Evolutionary conservation across 2,888 invertebrate genomes (phyloP), one percentile per base, ranked within the genome.

Genomic region (Serripes groenlandicus): DNA sequence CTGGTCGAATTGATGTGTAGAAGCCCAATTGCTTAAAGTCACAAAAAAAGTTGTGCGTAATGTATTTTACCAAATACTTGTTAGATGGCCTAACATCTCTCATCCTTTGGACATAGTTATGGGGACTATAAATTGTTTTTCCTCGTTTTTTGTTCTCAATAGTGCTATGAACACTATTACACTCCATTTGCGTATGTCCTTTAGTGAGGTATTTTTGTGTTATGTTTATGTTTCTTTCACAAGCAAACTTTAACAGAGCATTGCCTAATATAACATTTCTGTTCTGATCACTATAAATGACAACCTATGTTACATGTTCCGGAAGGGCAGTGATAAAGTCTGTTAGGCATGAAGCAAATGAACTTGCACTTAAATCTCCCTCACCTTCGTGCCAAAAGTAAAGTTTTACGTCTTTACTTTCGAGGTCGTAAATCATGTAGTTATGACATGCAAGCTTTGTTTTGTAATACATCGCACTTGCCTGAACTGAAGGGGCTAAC

Each of bases 381-480:
- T 64, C 78, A 23, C 62, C 76, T 54, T 88, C 87, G 60, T 87
- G 75, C 85, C 85, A 87, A 62, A 88, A 84, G 71, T 83, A 87
- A 35, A 85, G 85, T 34, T 26, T 49, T 18, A 80, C 75, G 54
- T 71, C 68, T 18, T 75, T 58, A 1, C 69, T 66, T 23, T 18
- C 26, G 52, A 82, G 30, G 42, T 83, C 83, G 35, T 54, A 86
- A 18, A 86, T 42, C n/a, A 81, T 85, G 62, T 78, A 86, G 52
- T 86, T 81, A 64, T 84, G 81, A 73, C 81, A 84, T 21, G 69
- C 73, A 52, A 86, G 37, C 74, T 86, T 86, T 23, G 73, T 82
- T 70, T 86, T 81, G 64, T 86, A 88, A 52, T 86, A 88, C 64
- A 88, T 28, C 30, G 82, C 64, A 62, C 82, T 86, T 66, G 88